Evolutionary conservation across 1,140 invertebrate genomes (phyloP).

Genomic region (Metopolophium dirhodum): DNA sequence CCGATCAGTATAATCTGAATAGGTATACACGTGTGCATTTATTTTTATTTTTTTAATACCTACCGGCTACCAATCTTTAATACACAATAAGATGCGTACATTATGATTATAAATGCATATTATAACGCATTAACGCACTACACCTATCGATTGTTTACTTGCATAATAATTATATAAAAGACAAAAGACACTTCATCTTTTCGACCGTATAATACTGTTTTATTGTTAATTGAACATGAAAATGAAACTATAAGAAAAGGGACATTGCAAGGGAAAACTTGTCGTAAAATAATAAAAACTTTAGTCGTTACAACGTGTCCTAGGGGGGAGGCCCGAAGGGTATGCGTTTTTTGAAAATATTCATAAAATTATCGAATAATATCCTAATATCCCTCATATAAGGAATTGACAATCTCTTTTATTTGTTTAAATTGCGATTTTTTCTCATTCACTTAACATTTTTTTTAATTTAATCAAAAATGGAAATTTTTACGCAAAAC

Average conservation of each 20-base stretch:
- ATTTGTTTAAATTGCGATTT: not conserved
- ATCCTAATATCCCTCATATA: too few relatives aligned
- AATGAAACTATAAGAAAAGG: not conserved
- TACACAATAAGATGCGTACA: not conserved
- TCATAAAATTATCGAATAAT: not conserved
- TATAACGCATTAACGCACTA: not conserved
- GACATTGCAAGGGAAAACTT: not conserved
- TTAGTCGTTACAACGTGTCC: not conserved
- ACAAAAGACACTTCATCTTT: not conserved
- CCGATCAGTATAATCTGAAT: not conserved
- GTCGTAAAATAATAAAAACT: not conserved
- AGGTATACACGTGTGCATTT: too few relatives aligned
- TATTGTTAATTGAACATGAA: not conserved
- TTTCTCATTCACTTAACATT: not conserved
- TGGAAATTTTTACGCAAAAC: too few relatives aligned
- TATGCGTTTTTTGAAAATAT: not conserved
- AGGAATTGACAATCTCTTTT: not conserved
- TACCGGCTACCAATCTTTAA: not conserved
- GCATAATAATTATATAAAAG: not conserved
- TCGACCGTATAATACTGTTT: not conserved
- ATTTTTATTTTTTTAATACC: not conserved
- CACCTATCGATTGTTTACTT: not conserved
- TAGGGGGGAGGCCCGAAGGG: too few relatives aligned
- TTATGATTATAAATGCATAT: not conserved
- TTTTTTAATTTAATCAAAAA: not conserved